These are phyloP conservation scores for Epiblema foenella DNA, from an alignment of 2,888 invertebrate species.

Conservation along the genomic window DNA sequence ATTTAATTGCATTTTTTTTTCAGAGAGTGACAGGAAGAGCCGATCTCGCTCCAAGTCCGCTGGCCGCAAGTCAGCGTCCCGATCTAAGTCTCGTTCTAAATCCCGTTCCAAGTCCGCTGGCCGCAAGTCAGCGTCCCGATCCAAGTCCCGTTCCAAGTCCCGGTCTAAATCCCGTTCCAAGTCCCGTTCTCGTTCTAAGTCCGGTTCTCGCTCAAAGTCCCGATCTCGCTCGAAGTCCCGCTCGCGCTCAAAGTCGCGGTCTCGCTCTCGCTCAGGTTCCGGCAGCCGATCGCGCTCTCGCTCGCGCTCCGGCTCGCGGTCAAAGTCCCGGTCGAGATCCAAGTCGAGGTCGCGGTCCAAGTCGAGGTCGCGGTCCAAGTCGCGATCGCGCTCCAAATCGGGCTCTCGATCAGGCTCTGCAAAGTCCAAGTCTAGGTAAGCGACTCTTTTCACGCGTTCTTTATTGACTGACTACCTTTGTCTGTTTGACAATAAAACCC, in stretches of 20 bases:
- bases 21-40: constrained; percentile 47
- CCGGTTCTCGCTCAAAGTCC: constrained; percentile 49
- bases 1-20: constrained; percentile 1
- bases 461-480: background rate
- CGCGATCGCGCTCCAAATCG: constrained; percentile 52
- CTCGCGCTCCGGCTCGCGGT: constrained; percentile 59
- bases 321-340: constrained; percentile 55
- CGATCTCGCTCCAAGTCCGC: constrained; percentile 54
- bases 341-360: constrained; percentile 53
- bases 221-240: constrained; percentile 47
- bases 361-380: too few relatives aligned
- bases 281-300: constrained; percentile 48
- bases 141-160: constrained; percentile 48
- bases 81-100: constrained; percentile 52
- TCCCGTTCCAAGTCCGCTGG: constrained; percentile 55
- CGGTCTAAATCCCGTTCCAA: constrained; percentile 49
- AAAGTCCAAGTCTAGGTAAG: constrained; percentile 55
- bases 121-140: constrained; percentile 54
- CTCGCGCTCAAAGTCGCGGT: constrained; percentile 51
- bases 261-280: constrained; percentile 50
- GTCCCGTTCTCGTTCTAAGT: constrained; percentile 46
- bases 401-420: constrained; percentile 48
- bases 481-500: background rate
- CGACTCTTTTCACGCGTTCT: background rate
- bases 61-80: constrained; percentile 57